These are phyloP conservation scores for Zonitis immaculata DNA, from an alignment of 2,888 invertebrate genomes.

Conservation along the genomic window DNA sequence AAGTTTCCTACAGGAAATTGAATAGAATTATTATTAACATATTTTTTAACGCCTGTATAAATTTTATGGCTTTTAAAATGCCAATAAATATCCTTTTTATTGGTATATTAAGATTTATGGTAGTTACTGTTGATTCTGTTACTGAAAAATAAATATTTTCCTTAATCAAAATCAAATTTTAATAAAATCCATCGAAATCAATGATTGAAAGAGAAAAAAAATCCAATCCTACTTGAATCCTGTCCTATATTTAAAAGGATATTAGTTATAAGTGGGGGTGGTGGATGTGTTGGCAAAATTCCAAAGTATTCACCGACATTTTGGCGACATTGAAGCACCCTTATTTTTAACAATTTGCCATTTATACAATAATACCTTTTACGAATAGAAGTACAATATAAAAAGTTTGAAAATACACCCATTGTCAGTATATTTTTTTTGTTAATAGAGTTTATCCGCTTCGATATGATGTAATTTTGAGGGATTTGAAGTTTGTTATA, in stretches of 20 bases:
- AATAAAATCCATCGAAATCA: neutral
- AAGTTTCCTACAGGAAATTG: no score
- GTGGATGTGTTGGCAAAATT: constrained; percentile 10
- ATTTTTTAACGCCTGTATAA: no score
- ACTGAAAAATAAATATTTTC: neutral
- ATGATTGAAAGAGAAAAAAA: neutral
- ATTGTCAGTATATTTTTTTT: no score
- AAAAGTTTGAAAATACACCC: no score
- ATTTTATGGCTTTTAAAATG: no score
- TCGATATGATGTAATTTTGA: neutral
- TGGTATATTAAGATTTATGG: no score
- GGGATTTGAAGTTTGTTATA: neutral
- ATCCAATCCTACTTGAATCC: neutral
- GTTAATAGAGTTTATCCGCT: neutral
- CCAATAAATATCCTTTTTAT: no score
- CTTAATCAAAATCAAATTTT: neutral
- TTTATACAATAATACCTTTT: neutral
- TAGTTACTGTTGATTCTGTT: no score
- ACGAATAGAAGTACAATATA: neutral
- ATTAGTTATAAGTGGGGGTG: constrained; percentile 2
- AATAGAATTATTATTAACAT: no score
- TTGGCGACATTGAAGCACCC: constrained; percentile 14
- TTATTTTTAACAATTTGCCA: constrained; percentile 9
- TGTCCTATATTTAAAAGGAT: neutral
- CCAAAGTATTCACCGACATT: constrained; percentile 17